Evolutionary conservation across 2,888 invertebrate genomes (phyloP), one percentile per base, ranked within the genome.

Genomic region (Sussaba pulchella): DNA sequence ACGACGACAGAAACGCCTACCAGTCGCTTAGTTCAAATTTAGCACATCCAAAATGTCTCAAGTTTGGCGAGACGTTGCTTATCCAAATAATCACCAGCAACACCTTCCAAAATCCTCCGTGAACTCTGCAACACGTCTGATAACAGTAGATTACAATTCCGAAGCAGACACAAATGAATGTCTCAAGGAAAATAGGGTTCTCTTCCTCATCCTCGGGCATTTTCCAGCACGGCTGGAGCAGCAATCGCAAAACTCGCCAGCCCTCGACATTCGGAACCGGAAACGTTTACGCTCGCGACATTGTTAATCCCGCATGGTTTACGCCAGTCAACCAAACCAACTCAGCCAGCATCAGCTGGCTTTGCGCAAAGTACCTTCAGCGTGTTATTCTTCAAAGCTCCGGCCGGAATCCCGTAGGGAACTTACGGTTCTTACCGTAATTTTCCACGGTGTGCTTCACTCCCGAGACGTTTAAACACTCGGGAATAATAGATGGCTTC

Each of bases 271-370:
- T 4, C 39, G 19, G 21, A 1, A 43, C 24, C 26, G 14, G 8
- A 17, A 12, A 54, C 50, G 41, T 54, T 14, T 54, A 39, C 36
- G 41, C n/a, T 21, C 17, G 54, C 17, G 69, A 69, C 69, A 69
- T 54, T 69, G 24, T 52, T 69, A 69, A 69, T 69, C 54, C 69
- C 69, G 41, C 36, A 14, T 5, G 69, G 52, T 54, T 69, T 41
- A 14, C 50, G 39, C 36, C 69, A 69, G 69, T 54, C 69, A 41
- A 10, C 36, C 67, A 39, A 31, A 8, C n/a, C 19, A 24, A 41
- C 39, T 63, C 54, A 41, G 52, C 45, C 54, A 26, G 43, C n/a
- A 6, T 12, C 45, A 69, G 39, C 31, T 12, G 59, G 59, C 39
- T 69, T 69, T 54, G 14, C 21, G 69, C 43, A 69, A 69, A 69